phyloP scores from a whole-genome alignment of 37 sponge, comb jelly and placozoan species.

The Halichondria panicea region DNA sequence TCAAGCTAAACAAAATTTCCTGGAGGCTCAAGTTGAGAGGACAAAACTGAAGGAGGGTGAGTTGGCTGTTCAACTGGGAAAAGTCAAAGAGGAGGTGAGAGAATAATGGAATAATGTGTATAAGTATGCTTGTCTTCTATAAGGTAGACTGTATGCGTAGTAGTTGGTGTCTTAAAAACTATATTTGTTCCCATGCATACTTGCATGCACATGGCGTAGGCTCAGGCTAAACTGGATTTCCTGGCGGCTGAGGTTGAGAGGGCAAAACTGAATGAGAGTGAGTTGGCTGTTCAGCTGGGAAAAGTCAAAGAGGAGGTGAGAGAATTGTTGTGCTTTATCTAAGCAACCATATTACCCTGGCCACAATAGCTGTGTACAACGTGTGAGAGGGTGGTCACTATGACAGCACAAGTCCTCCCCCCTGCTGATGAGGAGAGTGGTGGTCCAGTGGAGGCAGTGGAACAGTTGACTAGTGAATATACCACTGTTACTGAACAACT shows the following conservation, averaged over 20 bases:
- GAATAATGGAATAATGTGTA: not conserved
- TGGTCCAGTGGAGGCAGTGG: too few relatives aligned
- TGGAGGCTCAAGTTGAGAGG: conserved; percentile 8
- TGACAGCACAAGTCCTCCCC: too few relatives aligned
- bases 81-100: conserved; percentile 9
- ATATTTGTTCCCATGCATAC: too few relatives aligned
- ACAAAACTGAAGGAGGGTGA: conserved; percentile 10
- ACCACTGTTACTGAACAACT: too few relatives aligned
- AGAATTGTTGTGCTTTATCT: too few relatives aligned
- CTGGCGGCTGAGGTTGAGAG: conserved; percentile 8
- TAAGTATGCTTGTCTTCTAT: not conserved
- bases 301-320: conserved; percentile 11
- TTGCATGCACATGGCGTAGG: not conserved
- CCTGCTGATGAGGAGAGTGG: too few relatives aligned
- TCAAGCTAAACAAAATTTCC: conserved; percentile 5
- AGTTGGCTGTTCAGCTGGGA: conserved; percentile 7
- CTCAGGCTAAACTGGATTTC: conserved; percentile 11
- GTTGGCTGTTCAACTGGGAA: conserved; percentile 10
- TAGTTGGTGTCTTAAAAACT: too few relatives aligned
- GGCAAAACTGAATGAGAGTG: conserved; percentile 12
- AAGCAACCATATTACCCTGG: too few relatives aligned
- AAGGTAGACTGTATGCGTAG: too few relatives aligned
- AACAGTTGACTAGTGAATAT: too few relatives aligned
- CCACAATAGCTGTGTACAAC: too few relatives aligned
- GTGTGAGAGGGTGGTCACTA: too few relatives aligned